These are phyloP conservation scores for Drosophila athabasca DNA, from an alignment of 1,140 invertebrate species.

Conservation along the genomic window DNA sequence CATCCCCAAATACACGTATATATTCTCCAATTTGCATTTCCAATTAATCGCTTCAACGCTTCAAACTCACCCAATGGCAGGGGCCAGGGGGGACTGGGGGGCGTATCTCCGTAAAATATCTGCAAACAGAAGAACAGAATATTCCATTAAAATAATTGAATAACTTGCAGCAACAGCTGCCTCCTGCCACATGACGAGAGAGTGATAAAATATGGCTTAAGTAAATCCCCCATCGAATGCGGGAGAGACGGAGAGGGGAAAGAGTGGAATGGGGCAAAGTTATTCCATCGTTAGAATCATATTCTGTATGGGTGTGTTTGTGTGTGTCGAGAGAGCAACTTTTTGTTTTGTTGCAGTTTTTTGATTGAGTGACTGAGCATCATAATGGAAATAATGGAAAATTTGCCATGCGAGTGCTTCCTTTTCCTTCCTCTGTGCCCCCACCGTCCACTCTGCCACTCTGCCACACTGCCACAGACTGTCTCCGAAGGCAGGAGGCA, in stretches of 20 bases:
- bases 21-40: conserved; percentile 57
- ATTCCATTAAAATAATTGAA: conserved; percentile 80
- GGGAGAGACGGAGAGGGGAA: background rate
- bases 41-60: conserved; percentile 43
- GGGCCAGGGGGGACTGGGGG: background rate
- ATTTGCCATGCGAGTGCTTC: conserved; percentile 41
- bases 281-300: conserved; percentile 59
- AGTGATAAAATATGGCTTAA: conserved; percentile 70
- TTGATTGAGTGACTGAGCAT: conserved; percentile 49
- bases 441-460: too few relatives aligned
- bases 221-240: conserved; percentile 45
- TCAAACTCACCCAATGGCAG: conserved; percentile 41
- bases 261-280: conserved; percentile 24
- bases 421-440: background rate
- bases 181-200: conserved; percentile 42
- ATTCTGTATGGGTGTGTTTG: conserved; percentile 22
- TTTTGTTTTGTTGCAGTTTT: conserved; percentile 67
- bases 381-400: conserved; percentile 55
- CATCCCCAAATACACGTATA: background rate
- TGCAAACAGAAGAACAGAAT: conserved; percentile 43
- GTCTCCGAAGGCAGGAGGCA: background rate
- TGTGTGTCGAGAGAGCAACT: conserved; percentile 40
- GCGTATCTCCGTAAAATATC: conserved; percentile 16
- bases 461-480: background rate
- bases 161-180: conserved; percentile 61